Evolutionary conservation across 2,113 vertebrate species (phyloP).

Genomic region (Pycnonotus jocosus): DNA sequence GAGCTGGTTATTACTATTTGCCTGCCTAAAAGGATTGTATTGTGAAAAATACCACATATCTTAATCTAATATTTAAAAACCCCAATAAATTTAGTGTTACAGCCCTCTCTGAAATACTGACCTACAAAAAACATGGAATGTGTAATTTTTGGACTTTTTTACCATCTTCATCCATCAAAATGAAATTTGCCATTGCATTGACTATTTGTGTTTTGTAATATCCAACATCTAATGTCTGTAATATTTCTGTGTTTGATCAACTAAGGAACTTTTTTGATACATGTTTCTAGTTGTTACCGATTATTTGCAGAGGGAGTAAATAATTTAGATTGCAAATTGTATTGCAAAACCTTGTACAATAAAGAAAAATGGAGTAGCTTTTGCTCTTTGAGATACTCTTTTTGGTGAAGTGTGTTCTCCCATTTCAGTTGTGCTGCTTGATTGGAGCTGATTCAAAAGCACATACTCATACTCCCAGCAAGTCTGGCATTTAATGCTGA

Average conservation of each 20-base stretch:
- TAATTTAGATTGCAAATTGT: not conserved
- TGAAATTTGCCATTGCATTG: not conserved
- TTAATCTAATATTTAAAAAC: not conserved
- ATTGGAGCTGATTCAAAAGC: not conserved
- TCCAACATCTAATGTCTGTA: not conserved
- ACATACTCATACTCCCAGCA: not conserved
- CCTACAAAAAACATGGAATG: fast-evolving
- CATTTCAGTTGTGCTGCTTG: not conserved
- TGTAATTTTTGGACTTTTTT: not conserved
- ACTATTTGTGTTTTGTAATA: not conserved
- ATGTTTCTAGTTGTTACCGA: not conserved
- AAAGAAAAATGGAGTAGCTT: not conserved
- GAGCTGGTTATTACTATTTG: not conserved
- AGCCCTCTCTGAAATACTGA: not conserved
- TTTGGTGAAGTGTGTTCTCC: not conserved
- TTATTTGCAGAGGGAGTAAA: not conserved
- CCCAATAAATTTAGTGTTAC: not conserved
- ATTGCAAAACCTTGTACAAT: fast-evolving
- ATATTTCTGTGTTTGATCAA: not conserved
- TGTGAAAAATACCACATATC: not conserved
- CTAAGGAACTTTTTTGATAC: not conserved
- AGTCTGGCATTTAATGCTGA: not conserved
- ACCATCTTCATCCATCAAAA: not conserved
- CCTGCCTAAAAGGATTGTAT: not conserved
- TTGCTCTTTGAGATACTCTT: not conserved